Evolutionary conservation across 2,797 vertebrate species (phyloP).

Genomic region (Euthynnus affinis): DNA sequence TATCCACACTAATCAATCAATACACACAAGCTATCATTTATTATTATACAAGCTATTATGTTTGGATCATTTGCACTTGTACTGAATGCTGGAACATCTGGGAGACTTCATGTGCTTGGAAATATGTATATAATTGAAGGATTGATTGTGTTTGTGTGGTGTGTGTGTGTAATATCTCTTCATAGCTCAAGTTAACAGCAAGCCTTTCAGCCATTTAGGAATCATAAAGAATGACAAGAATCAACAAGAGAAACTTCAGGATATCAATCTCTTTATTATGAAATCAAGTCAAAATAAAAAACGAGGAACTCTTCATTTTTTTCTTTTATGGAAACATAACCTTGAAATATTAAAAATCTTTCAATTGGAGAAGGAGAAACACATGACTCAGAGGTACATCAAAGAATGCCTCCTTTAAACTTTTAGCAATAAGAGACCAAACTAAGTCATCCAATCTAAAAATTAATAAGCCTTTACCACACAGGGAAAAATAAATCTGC

Average conservation of each 20-base stretch:
- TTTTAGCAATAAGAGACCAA: constrained; percentile 72
- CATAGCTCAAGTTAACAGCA: background rate
- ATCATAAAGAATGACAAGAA: background rate
- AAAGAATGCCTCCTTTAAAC: constrained; percentile 59
- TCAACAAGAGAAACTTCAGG: constrained; percentile 22
- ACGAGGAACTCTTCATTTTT: constrained; percentile 72
- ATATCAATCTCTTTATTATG: constrained; percentile 89
- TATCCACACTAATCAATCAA: background rate
- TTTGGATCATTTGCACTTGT: background rate
- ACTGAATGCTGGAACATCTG: background rate
- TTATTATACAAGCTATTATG: accelerated
- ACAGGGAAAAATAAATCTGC: constrained; percentile 60
- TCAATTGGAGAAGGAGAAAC: constrained; percentile 62
- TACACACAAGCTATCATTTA: background rate
- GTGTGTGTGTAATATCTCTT: background rate
- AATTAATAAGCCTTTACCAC: constrained; percentile 57
- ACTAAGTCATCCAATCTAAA: constrained; percentile 70
- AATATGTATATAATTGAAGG: accelerated
- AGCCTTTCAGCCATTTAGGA: background rate
- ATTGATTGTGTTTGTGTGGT: too few relatives aligned
- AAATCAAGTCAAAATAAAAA: constrained; percentile 87
- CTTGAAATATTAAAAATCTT: constrained; percentile 80
- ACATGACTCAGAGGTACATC: constrained; percentile 54
- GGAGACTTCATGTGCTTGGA: background rate
- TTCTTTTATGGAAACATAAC: constrained; percentile 74